Evolutionary conservation across 2,113 vertebrate genomes (phyloP).

Genomic region (Microtus richardsoni): DNA sequence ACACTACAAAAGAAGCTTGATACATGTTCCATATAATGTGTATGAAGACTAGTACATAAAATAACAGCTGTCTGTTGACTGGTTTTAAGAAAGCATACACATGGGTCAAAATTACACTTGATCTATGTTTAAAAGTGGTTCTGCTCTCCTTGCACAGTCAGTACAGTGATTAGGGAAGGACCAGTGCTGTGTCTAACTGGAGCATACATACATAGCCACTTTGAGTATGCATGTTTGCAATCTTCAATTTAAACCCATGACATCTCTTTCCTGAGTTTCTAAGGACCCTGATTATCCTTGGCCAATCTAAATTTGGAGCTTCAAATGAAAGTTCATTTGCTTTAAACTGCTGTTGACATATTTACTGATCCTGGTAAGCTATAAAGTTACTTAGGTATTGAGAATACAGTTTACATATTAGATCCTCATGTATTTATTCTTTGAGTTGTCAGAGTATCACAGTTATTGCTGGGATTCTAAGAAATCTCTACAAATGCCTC

Average conservation of each 20-base stretch:
- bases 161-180: constrained; percentile 52
- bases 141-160: constrained; percentile 13
- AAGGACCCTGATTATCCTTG: constrained; percentile 53
- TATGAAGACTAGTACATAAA: constrained; percentile 9
- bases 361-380: constrained; percentile 64
- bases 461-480: constrained; percentile 90
- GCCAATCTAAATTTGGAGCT: constrained; percentile 44
- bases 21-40: constrained; percentile 63
- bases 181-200: constrained; percentile 41
- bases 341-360: constrained; percentile 62
- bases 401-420: constrained; percentile 73
- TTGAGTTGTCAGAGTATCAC: constrained; percentile 59
- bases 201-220: constrained; percentile 56
- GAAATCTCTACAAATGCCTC: constrained; percentile 95
- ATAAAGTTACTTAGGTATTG: constrained; percentile 65
- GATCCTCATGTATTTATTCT: constrained; percentile 59
- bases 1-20: constrained; percentile 75
- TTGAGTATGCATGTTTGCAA: constrained; percentile 49
- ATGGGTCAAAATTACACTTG: background rate
- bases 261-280: constrained; percentile 63
- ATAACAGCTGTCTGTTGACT: constrained; percentile 30
- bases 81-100: constrained; percentile 41
- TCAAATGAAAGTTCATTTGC: constrained; percentile 62
- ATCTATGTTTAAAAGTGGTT: constrained; percentile 1
- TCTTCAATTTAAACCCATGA: constrained; percentile 20